Evolutionary conservation across 1,140 invertebrate genomes (phyloP), one percentile per base, ranked within the genome.

Genomic region (Eufriesea mexicana): DNA sequence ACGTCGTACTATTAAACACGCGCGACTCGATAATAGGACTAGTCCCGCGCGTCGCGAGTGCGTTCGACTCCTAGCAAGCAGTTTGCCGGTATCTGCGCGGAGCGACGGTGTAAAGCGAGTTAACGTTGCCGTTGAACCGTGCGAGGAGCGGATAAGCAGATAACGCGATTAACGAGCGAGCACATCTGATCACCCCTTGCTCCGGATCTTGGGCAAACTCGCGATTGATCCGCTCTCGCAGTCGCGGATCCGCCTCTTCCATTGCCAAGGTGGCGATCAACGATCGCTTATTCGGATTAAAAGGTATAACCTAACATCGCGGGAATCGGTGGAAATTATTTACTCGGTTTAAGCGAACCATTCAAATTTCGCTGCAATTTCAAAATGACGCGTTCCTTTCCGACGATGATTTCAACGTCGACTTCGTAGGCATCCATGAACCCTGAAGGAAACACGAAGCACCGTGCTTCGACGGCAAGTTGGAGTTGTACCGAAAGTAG

Each of bases 151-250:
- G 79, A 84, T 89, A 88, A 89, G 86, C 83, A 84, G 84, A 87
- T 89, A 89, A 89, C 84, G 84, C 84, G 86, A 89, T 89, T 89
- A 89, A 88, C 80, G 62, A 80, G 64, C 71, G 67, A 67, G 28
- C 86, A 64, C 68, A 78, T 73, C 79, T 62, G 76, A 80, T 67
- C 35, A 35, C 55, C 70, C 73, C 62, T 47, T 55, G 59, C 59
- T 45, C 49, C 8, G 42, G 64, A 28, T 80, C 42, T 67, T 51
- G 16, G 35, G 51, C 45, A 74, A 64, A 57, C 49, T 57, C 59
- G 18, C 18, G 61, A 78, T 49, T 74, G 42, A 78, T 73, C 72
- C 68, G 47, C 68, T 59, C 61, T 20, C 47, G 51, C 12, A 9
- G 67, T 18, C 71, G 61, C 28, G 54, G 64, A 64, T 71, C 49